Evolutionary conservation across 1,140 invertebrate species (phyloP), one percentile per base, ranked within the genome.

Genomic region (Antheraea pernyi): DNA sequence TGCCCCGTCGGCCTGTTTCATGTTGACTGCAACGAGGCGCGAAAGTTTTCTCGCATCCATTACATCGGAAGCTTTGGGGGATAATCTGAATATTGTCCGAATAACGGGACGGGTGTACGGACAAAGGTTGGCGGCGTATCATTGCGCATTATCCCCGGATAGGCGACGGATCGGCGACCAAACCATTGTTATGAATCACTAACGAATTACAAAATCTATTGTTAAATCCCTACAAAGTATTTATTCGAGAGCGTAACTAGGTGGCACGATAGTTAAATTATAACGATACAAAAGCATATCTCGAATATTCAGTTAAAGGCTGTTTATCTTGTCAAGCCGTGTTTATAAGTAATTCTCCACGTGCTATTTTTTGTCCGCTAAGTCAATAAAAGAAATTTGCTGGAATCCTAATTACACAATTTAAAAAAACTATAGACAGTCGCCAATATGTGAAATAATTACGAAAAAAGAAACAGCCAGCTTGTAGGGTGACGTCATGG

Each of bases 361-460:
- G 58, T 70, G 66, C 80, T 79, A 78, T 74, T 84, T 80, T 81
- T n/a, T 53, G 46, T 16, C 46, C 46, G 1, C 13, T 13, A 61
- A 16, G 88, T 86, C 89, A 87, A 84, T 81, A 82, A 81, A 80
- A 69, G 72, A 36, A 22, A 11, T 84, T 86, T 88, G 69, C 80
- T 72, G 78, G 77, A 75, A 78, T 69, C 83, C 84, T 87, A 86
- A 90, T 90, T 90, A 90, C 78, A 91, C 83, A 88, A 5, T 72
- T 71, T 53, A 75, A 88, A 91, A 91, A 91, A 91, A 86, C 81
- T 82, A 88, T 87, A 87, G 88, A 88, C 89, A 89, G 86, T 89
- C 86, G 84, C 87, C 87, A 89, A 91, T 89, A 90, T 85, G 83
- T 83, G 84, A 80, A 83, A 86, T 83, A 79, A 80, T 79, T 77